Conservation (phyloP, 2,797 vertebrate species). For the Iguana delicatissima region DNA sequence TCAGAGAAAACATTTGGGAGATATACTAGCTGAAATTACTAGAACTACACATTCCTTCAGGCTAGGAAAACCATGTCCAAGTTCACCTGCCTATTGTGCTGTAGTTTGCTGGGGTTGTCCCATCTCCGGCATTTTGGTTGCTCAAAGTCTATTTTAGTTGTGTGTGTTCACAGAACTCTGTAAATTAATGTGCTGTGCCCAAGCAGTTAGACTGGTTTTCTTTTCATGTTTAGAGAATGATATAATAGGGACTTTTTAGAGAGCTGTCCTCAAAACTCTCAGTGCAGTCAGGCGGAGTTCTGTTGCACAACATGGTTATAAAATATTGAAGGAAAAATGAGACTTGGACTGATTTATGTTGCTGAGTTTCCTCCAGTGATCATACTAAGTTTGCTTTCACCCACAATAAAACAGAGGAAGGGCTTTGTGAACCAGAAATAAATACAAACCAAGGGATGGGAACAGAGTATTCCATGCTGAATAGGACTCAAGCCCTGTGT, state of each 20-base stretch:
- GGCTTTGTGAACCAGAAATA: neutral
- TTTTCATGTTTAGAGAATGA: neutral
- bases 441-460: neutral
- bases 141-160: neutral
- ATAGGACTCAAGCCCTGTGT: neutral
- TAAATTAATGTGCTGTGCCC: rapidly evolving
- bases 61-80: neutral
- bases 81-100: neutral
- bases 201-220: neutral
- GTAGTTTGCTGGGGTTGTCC: neutral
- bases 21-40: neutral
- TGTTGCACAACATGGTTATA: neutral
- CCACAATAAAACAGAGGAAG: neutral
- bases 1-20: neutral
- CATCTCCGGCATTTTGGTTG: rapidly evolving
- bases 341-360: neutral
- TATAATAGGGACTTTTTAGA: neutral
- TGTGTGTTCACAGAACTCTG: neutral
- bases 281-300: neutral
- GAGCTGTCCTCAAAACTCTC: neutral
- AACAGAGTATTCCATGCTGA: neutral
- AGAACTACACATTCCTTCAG: slow-evolving; percentile 10
- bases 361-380: neutral
- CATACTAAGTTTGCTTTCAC: neutral
- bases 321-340: neutral